Conservation (phyloP, 2,113 vertebrate genomes). For the Peromyscus maniculatus region DNA sequence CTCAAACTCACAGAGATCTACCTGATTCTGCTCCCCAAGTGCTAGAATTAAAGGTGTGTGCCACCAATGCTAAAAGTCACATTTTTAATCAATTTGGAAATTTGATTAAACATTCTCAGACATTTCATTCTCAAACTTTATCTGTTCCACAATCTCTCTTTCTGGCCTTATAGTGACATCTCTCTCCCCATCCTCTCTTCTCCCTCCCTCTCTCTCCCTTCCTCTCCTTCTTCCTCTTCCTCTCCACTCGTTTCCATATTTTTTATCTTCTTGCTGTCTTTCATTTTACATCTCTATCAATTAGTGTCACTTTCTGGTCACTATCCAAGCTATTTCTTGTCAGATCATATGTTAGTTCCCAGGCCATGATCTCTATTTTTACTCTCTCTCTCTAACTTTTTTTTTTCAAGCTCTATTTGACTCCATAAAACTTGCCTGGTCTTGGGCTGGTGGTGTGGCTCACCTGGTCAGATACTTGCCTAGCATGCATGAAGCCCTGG, state of each 20-base stretch:
- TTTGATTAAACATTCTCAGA: not conserved
- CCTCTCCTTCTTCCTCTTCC: not conserved
- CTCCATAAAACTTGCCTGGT: not conserved
- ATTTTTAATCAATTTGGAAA: conserved; percentile 15
- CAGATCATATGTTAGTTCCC: not conserved
- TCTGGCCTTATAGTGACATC: not conserved
- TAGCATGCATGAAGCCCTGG: not conserved
- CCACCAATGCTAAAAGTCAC: not conserved
- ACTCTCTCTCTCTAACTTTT: not conserved
- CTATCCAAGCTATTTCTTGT: not conserved
- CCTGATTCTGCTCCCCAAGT: not conserved
- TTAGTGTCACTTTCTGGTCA: not conserved
- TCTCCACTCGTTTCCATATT: not conserved
- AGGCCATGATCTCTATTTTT: not conserved
- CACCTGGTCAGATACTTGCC: not conserved
- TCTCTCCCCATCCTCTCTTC: not conserved
- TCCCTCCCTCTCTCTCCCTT: not conserved
- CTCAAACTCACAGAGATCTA: not conserved
- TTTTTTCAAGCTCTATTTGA: not conserved
- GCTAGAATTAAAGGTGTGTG: not conserved
- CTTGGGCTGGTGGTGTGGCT: not conserved
- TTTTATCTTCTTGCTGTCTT: not conserved
- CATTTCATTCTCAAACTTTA: not conserved
- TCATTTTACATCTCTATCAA: not conserved
- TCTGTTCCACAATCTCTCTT: not conserved